A percentile compares a stretch with the other conserved stretches of the same genome.
phyloP scores from a whole-genome alignment of 92 coral and sea anemone genomes.

The Pocillopora grandis region DNA sequence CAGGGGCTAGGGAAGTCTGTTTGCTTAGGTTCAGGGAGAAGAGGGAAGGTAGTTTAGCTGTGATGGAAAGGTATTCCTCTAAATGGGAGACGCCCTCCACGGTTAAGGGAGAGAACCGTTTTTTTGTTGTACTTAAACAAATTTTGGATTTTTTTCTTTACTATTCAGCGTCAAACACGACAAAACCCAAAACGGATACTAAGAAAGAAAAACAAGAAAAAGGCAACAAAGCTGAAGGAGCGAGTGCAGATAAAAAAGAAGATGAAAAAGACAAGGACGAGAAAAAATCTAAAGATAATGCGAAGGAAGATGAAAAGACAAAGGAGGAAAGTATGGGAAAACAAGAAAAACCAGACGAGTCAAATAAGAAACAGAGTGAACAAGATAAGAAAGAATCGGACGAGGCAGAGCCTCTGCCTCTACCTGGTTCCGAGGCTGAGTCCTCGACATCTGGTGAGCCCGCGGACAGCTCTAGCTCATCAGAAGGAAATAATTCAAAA shows the following conservation, averaged over 20 bases:
- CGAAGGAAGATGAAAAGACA: conserved; percentile 44
- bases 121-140: background rate
- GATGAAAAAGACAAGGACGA: conserved; percentile 6
- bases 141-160: background rate
- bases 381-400: conserved; percentile 28
- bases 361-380: conserved; percentile 28
- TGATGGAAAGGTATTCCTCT: no score
- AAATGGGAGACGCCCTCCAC: no score
- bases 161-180: conserved; percentile 44
- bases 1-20: no score
- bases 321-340: conserved; percentile 13
- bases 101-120: background rate
- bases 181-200: conserved; percentile 48
- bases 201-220: conserved; percentile 52
- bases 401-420: conserved; percentile 60
- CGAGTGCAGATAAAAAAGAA: conserved; percentile 18
- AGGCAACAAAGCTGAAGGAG: conserved; percentile 36
- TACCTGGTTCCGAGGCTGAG: conserved; percentile 45
- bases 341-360: conserved; percentile 28
- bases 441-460: conserved; percentile 12
- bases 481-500: conserved; percentile 23
- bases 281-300: conserved; percentile 30
- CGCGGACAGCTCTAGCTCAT: conserved; percentile 15
- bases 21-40: no score
- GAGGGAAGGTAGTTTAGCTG: no score